phyloP scores from a whole-genome alignment of 2,113 vertebrate species.

The Oryctolagus cuniculus region DNA sequence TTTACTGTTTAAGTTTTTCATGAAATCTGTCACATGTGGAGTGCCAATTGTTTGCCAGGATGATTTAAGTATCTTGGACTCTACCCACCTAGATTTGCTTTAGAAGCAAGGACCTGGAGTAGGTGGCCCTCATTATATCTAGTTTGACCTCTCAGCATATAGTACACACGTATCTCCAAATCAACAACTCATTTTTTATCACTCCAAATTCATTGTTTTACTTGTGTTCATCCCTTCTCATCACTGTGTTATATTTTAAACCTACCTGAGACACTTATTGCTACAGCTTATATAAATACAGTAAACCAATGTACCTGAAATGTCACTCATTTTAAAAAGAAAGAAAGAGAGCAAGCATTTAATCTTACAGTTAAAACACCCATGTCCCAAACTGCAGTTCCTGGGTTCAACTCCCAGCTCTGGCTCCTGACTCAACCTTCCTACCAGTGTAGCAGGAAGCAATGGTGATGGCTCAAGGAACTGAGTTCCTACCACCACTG shows the following conservation, averaged over 20 bases:
- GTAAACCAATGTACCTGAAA: conserved; percentile 8
- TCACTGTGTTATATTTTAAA: conserved; percentile 24
- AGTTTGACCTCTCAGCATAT: background rate
- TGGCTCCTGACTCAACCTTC: too few species aligned
- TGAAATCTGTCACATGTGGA: background rate
- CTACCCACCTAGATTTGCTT: background rate
- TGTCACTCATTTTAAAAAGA: conserved; percentile 1
- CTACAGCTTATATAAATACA: conserved; percentile 5
- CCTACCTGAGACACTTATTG: background rate
- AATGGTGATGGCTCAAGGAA: too few species aligned
- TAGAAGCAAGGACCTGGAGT: background rate
- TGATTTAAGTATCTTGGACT: background rate
- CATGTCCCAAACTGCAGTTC: too few species aligned
- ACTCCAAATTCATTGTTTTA: background rate
- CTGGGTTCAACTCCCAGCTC: too few species aligned
- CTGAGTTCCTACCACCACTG: too few species aligned
- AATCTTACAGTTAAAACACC: too few species aligned
- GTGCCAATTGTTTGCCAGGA: background rate
- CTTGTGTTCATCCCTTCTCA: background rate
- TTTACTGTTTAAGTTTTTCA: background rate
- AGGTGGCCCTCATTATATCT: background rate
- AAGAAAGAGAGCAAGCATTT: background rate
- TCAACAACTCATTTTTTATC: conserved; percentile 1
- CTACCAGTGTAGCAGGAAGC: too few species aligned
- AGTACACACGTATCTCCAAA: background rate